phyloP scores from a whole-genome alignment of 2,113 vertebrate genomes.

The Empidonax traillii region DNA sequence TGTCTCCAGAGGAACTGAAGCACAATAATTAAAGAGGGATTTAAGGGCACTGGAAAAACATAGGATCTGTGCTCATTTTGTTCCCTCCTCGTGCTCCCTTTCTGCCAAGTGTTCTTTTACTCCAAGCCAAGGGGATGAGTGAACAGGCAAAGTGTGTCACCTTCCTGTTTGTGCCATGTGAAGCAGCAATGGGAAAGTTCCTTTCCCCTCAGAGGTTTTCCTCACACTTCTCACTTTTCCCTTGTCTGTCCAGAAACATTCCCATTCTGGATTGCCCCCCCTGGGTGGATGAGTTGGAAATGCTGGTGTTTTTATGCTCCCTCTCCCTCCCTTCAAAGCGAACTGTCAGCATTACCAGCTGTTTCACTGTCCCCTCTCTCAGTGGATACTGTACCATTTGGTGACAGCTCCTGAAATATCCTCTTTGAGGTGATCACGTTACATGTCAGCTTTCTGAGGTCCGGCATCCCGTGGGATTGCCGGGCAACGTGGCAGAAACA shows the following conservation, averaged over 20 bases:
- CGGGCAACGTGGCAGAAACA: conserved; percentile 37
- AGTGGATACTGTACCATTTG: background rate
- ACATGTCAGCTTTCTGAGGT: background rate
- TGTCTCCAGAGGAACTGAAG: background rate
- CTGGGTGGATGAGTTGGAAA: background rate
- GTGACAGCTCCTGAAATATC: conserved; percentile 29
- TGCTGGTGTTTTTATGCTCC: background rate
- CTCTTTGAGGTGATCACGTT: background rate
- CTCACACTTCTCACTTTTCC: background rate
- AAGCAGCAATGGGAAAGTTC: background rate
- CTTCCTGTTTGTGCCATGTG: background rate
- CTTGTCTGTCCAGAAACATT: background rate
- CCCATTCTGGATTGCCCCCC: background rate
- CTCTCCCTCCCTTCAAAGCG: background rate
- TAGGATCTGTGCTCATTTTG: background rate
- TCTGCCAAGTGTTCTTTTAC: background rate
- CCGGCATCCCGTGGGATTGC: background rate
- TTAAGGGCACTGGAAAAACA: background rate
- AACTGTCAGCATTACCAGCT: conserved; percentile 3
- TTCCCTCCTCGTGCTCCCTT: background rate
- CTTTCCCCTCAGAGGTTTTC: background rate
- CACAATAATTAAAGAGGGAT: background rate
- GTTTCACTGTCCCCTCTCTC: background rate
- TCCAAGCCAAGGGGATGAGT: background rate
- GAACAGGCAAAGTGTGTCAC: background rate